Base-by-base conservation (phyloP, 2,888 invertebrate genomes). In the Dicycla oo region DNA sequence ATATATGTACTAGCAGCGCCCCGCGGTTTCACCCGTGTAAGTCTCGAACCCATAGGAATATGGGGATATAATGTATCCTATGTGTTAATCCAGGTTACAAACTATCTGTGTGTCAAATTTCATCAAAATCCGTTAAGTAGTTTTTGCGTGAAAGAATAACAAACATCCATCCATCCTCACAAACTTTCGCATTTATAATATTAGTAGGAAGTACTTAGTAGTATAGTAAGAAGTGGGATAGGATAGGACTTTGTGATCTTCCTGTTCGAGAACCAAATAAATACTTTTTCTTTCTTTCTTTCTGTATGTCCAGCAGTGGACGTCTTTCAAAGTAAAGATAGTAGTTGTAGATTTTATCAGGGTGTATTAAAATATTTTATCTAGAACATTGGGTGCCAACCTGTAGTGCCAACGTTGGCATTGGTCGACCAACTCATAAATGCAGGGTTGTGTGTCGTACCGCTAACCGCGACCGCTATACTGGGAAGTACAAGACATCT, bases 401-500 rank as follows among this genome's bases (percentile, higher is more conserved):
- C n/a, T n/a, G n/a, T n/a, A n/a, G 8, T 23, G 30, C 38, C 38
- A 51, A 80, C 18, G 3, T 73, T 56, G 23, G 30, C 10, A n/a
- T 57, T 51, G 30, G 20, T 10, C 38, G 13, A 30, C 18, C 23
- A 58, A 15, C 30, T 40, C 8, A 43, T 45, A 49, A 45, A 58
- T 5, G 5, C 47, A 49, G 60, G 60, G 64, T 43, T 74, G 58
- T 26, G 20, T 73, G 56, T 69, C 45, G 49, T 51, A 74, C 69
- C n/a, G 3, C 5, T 56, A 67, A 71, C 80, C 61, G 54, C 76
- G 45, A 56, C 54, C 57, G 49, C 65, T 69, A n/a, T n/a, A 61
- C 68, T 51, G 53, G 23, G 30, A 60, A 26, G 26, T 54, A 56
- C 53, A 23, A 47, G 83, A 83, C 64, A 80, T 74, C 68, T 80